Conservation (phyloP, 2,888 invertebrate species). For the Drosophila prostipennis region DNA sequence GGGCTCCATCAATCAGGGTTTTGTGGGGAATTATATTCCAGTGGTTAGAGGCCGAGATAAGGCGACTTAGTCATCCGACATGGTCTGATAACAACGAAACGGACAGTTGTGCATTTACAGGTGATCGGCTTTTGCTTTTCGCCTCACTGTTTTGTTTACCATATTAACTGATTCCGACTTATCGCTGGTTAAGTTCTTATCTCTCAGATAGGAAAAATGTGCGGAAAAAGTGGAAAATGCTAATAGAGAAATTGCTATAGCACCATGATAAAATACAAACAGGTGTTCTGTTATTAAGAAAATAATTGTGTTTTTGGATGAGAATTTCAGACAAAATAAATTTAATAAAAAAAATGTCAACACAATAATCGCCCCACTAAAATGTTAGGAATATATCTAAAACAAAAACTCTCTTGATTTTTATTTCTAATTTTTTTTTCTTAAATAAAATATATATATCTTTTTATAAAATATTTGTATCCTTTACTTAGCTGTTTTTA, state of each 20-base stretch:
- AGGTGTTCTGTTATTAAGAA: conserved; percentile 5
- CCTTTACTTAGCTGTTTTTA: too few species aligned
- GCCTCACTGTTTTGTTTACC: conserved; percentile 18
- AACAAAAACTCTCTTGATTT: too few species aligned
- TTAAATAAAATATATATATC: too few species aligned
- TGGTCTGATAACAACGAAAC: conserved; percentile 8
- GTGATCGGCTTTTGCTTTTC: conserved; percentile 22
- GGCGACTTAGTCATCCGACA: conserved; percentile 26
- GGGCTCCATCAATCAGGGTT: conserved; percentile 34
- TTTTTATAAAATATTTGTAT: too few species aligned
- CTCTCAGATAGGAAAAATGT: conserved; percentile 12
- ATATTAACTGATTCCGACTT: conserved; percentile 27
- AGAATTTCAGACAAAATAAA: too few species aligned
- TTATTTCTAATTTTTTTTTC: too few species aligned
- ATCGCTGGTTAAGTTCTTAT: conserved; percentile 8
- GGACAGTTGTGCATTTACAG: conserved; percentile 32
- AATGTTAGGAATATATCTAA: too few species aligned
- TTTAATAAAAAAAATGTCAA: too few species aligned
- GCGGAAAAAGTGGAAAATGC: conserved; percentile 1
- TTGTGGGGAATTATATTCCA: conserved; percentile 39
- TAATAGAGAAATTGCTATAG: too few species aligned
- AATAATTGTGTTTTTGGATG: too few species aligned
- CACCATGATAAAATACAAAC: not conserved
- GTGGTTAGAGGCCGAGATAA: conserved; percentile 13
- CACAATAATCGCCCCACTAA: too few species aligned